These are phyloP conservation scores for Physeter macrocephalus DNA, from an alignment of 2,113 vertebrate species.

Conservation along the genomic window DNA sequence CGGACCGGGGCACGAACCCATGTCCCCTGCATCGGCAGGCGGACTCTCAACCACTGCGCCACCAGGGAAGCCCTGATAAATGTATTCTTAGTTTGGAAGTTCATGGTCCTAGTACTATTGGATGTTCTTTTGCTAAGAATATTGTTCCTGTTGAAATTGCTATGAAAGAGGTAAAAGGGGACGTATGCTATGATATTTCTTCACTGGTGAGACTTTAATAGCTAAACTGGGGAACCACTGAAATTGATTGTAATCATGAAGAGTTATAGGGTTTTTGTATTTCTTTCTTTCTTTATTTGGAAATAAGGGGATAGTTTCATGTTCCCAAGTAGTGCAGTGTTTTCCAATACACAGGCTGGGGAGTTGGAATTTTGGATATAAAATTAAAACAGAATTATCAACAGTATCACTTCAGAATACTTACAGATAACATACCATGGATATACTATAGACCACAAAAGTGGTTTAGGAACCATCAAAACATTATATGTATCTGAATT, in stretches of 20 bases:
- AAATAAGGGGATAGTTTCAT: not conserved
- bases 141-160: not conserved
- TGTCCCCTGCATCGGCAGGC: too few species aligned
- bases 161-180: not conserved
- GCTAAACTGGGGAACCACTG: not conserved
- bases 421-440: accelerated
- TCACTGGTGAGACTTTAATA: not conserved
- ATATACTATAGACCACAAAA: accelerated
- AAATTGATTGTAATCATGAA: not conserved
- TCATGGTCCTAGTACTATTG: not conserved
- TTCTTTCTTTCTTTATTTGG: not conserved
- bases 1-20: too few species aligned
- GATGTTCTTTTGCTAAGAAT: not conserved
- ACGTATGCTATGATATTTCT: accelerated
- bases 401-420: not conserved
- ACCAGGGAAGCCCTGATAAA: too few species aligned
- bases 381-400: not conserved
- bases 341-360: accelerated
- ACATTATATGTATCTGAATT: accelerated
- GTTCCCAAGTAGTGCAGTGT: not conserved
- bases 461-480: not conserved
- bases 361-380: not conserved
- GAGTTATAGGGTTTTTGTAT: not conserved
- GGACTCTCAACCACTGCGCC: too few species aligned
- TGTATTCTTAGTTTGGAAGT: not conserved